Base-by-base conservation (phyloP, 2,797 vertebrate species). In the Platyrinchus mystaceus region DNA sequence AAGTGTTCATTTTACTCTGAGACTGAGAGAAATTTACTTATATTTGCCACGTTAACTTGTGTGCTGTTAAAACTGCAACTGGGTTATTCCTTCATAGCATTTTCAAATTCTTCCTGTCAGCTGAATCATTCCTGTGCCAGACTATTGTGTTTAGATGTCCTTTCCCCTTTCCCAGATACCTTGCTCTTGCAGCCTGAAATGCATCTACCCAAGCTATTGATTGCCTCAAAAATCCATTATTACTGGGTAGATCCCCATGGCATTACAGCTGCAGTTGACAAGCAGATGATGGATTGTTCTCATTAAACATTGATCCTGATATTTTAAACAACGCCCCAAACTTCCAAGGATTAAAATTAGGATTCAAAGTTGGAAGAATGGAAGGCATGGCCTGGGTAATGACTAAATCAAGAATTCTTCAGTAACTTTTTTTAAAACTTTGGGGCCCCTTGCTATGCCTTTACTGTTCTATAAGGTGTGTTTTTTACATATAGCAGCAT, bases 221-320 rank as follows among this genome's bases (percentile, higher is more conserved):
- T 89, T 62, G n/a, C 22, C 79, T 91, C 60, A 67, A 80, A 94
- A 91, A 62, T 92, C 75, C 70, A 36, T 87, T 80, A 60, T 49
- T 90, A 18, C 64, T 32, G 10, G 79, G 44, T 67, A 74, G 64
- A 70, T 67, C 73, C 76, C 79, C 56, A 9, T 44, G 83, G 60
- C 47, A 20, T 67, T 59, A 22, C 73, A 91, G 68, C 37, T 74
- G 52, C 49, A 66, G 60, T n/a, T 94, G 92, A 67, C 85, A 70
- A 80, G 64, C 14, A 30, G 49, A n/a, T 91, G 92, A 95, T 68
- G 73, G 66, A 91, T 85, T 71, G 49, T 44, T 70, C 43, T 85
- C 44, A 91, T 93, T 91, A 91, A 87, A 91, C 43, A 49, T 28
- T 23, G 50, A 39, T 58, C 21, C 14, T 44, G 59, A 44, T 85